These are phyloP conservation scores for Patiria pectinifera DNA, from an alignment of 53 echinoderm and acorn worm genomes.

Conservation along the genomic window DNA sequence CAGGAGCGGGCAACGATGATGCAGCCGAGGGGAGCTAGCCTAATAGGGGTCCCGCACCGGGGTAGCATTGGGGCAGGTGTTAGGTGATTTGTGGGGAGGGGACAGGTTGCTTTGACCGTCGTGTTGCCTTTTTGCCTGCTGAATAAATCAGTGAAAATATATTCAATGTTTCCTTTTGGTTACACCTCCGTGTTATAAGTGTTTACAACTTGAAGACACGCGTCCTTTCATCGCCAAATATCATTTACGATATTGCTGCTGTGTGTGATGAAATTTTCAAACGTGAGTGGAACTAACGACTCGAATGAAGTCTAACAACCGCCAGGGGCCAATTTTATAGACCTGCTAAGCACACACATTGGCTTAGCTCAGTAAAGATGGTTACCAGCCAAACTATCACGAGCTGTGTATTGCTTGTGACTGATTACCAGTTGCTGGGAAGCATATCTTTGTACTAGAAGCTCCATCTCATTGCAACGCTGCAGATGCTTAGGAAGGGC, in stretches of 20 bases:
- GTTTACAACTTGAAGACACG: neutral
- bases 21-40: neutral
- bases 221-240: neutral
- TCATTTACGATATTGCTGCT: neutral
- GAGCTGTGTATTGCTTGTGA: no score
- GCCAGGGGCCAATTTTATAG: no score
- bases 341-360: no score
- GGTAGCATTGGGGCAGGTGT: neutral
- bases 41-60: neutral
- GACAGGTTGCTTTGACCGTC: neutral
- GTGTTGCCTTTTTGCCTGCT: neutral
- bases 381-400: neutral
- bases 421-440: no score
- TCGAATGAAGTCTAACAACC: neutral
- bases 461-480: no score
- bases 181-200: neutral
- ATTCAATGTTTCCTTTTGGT: neutral
- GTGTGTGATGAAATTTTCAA: neutral
- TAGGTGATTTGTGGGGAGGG: neutral
- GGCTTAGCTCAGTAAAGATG: no score
- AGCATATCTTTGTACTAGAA: no score
- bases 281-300: neutral
- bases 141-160: neutral
- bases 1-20: neutral
- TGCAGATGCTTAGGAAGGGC: neutral